Conservation (phyloP, 53 echinoderm and acorn worm species). For the Zoroaster sp. region DNA sequence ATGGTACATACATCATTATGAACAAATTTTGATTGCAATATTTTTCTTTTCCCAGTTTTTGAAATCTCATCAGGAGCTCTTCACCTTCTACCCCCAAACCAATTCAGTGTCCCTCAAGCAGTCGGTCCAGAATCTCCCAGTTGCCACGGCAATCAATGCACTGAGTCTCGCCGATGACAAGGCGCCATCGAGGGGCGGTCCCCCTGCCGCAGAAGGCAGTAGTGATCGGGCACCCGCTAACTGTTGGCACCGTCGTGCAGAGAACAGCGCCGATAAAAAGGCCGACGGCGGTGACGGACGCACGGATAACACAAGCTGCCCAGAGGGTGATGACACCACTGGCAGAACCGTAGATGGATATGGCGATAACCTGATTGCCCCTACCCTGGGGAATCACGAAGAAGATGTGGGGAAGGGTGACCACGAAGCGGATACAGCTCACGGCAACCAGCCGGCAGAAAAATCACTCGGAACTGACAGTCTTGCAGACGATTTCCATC, state of each 20-base stretch:
- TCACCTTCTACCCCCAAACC: conserved; percentile 51
- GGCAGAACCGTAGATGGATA: not conserved
- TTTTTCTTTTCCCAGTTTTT: conserved; percentile 70
- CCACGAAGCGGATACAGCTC: not conserved
- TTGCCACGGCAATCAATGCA: not conserved
- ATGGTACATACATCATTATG: no score
- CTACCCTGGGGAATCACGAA: not conserved
- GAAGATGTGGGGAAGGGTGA: not conserved
- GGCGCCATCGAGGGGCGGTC: not conserved
- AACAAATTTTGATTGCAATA: no score
- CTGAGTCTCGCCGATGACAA: not conserved
- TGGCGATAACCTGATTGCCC: not conserved
- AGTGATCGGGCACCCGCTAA: not conserved
- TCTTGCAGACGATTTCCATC: not conserved
- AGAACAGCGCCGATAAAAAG: not conserved
- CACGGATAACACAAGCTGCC: no score
- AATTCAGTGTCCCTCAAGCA: conserved; percentile 69
- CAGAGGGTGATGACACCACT: not conserved
- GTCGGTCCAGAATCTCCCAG: conserved; percentile 38
- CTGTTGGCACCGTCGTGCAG: not conserved
- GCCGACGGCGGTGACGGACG: not conserved
- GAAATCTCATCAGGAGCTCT: conserved; percentile 70
- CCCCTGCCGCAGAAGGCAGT: not conserved
- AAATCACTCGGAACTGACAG: not conserved
- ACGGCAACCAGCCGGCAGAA: not conserved